Evolutionary conservation across 2,113 vertebrate genomes (phyloP), one percentile per base, ranked within the genome.

Genomic region (Mugil cephalus): DNA sequence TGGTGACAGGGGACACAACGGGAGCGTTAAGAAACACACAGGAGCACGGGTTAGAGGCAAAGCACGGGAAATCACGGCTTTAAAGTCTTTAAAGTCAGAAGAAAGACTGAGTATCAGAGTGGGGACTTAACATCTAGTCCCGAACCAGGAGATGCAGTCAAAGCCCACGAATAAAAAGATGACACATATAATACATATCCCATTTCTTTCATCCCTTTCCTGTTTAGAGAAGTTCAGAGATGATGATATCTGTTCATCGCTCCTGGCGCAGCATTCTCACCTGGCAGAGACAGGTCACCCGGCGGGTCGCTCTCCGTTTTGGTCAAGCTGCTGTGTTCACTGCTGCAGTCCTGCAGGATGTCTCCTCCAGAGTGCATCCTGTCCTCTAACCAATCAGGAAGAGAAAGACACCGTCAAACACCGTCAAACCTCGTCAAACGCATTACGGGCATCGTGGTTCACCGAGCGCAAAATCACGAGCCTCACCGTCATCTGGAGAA

Each of bases 321-420:
- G n/a, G 93, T 91, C 69, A 93, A 92, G 88, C 94, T 90, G 60
- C 94, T 92, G 90, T 90, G 92, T 75, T 98, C 95, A 0, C 95
- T 90, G 92, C 92, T 91, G 69, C 95, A 92, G 8, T 98, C 97
- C 69, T 97, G 95, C 58, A 96, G 87, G 53, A 96, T 93, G 0
- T 96, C 95, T 42, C 92, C 95, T 0, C 94, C 91, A 0, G 96
- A 93, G 9, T 95, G 93, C 0, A 92, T 91, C 56, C 87, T 90
- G 91, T 94, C 94, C 24, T 94, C 97, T 98, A 74, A 0, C 58
- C 54, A 10, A 61, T 6, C 52, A 43, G 42, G 4, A 17, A 66
- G 21, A 70, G 34, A 15, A 10, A 35, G 45, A 36, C 12, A 14
- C 43, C 24, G 35, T n/a, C 12, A 19, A 50, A 36, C 12, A 14